Conservation (phyloP, 2,113 vertebrate species). For the Scomber scombrus region DNA sequence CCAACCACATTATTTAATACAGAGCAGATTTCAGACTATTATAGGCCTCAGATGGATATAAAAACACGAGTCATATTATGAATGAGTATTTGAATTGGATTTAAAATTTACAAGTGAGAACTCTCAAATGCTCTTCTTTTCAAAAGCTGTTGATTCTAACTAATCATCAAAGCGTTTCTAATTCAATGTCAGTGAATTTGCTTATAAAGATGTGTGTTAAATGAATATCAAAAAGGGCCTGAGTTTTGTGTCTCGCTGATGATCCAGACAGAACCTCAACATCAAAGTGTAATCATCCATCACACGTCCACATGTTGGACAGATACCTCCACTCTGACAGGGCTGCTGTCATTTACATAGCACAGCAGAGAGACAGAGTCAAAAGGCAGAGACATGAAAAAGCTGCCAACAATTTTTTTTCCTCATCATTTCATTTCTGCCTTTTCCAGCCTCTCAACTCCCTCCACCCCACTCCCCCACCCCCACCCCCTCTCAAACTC, state of each 20-base stretch:
- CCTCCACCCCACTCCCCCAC: too few relatives aligned
- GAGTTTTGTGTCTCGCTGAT: slow-evolving; percentile 15
- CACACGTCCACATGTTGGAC: slow-evolving; percentile 64
- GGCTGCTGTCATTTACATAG: slow-evolving; percentile 72
- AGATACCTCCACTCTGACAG: slow-evolving; percentile 67
- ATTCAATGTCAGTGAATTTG: slow-evolving; percentile 36
- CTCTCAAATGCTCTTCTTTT: neutral
- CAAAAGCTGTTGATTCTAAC: slow-evolving; percentile 17
- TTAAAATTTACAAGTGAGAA: neutral
- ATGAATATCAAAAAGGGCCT: slow-evolving; percentile 48
- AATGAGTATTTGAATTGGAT: neutral
- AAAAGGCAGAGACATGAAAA: slow-evolving; percentile 77
- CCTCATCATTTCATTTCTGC: slow-evolving; percentile 50
- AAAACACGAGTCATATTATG: neutral
- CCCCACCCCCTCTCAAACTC: slow-evolving; percentile 7
- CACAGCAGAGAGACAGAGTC: slow-evolving; percentile 57
- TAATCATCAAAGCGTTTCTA: slow-evolving; percentile 37
- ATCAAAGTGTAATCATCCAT: slow-evolving; percentile 75
- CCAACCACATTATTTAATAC: neutral
- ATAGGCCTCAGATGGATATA: neutral
- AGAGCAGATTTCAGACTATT: neutral
- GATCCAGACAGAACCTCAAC: slow-evolving; percentile 43
- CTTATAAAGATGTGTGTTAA: slow-evolving; percentile 48
- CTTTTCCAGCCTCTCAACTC: slow-evolving; percentile 41
- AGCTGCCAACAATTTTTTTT: slow-evolving; percentile 55